Percentiles rank a stretch among this genome's conserved stretches.
These are phyloP conservation scores for Pemphredon lugubris DNA, from an alignment of 2,888 invertebrate genomes.

Conservation along the genomic window DNA sequence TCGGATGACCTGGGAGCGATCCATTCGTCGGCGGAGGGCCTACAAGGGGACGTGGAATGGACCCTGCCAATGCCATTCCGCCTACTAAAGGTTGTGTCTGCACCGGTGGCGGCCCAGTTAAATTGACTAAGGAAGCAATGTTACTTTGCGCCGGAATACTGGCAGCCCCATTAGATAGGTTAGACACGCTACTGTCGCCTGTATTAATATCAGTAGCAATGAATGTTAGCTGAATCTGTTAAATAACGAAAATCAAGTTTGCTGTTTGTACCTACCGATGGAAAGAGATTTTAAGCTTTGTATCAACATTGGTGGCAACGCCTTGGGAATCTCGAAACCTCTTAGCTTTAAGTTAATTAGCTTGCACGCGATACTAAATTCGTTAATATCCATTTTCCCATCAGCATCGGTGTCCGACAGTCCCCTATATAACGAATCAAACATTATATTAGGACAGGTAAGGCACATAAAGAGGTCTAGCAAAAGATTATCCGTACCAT, in stretches of 20 bases:
- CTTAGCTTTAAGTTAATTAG: slow-evolving; percentile 95
- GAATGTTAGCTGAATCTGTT: background rate
- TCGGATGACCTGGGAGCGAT: slow-evolving; percentile 60
- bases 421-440: slow-evolving; percentile 82
- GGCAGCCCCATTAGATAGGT: slow-evolving; percentile 57
- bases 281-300: slow-evolving; percentile 84
- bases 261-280: slow-evolving; percentile 78
- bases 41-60: slow-evolving; percentile 64
- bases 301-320: slow-evolving; percentile 89
- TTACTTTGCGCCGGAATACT: slow-evolving; percentile 47
- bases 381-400: slow-evolving; percentile 97
- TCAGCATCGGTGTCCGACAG: slow-evolving; percentile 98
- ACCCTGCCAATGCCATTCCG: slow-evolving; percentile 53
- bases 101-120: slow-evolving; percentile 51
- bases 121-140: slow-evolving; percentile 61
- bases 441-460: no score
- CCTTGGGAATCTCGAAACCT: slow-evolving; percentile 94
- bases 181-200: slow-evolving; percentile 40
- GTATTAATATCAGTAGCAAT: background rate
- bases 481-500: no score
- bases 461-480: no score
- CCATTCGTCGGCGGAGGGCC: slow-evolving; percentile 62
- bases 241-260: no score
- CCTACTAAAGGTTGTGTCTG: slow-evolving; percentile 58
- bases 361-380: slow-evolving; percentile 99